Evolutionary conservation across 2,888 invertebrate genomes (phyloP).

Genomic region (Steinernema carpocapsae): DNA sequence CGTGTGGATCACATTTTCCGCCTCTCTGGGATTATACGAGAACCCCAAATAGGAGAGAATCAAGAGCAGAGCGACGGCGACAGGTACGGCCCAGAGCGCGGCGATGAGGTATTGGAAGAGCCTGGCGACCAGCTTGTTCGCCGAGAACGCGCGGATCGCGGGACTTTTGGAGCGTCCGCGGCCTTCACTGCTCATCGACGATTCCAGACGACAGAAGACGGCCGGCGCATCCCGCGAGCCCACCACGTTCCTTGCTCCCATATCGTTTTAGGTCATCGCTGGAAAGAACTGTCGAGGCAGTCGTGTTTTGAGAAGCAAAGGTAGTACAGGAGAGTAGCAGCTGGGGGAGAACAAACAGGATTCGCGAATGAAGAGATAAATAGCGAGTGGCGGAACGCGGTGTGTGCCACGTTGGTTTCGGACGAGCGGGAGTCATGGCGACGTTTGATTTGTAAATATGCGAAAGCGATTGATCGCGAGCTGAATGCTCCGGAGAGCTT

Average conservation of each 20-base stretch:
- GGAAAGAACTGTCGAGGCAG: background rate
- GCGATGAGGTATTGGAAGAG: background rate
- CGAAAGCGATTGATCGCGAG: too few species aligned
- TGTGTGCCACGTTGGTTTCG: too few species aligned
- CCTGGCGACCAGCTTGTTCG: constrained; percentile 24
- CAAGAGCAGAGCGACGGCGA: constrained; percentile 2
- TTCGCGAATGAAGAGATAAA: too few species aligned
- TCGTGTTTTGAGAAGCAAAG: constrained; percentile 22
- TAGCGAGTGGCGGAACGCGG: too few species aligned
- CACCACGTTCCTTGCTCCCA: background rate
- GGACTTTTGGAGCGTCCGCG: background rate
- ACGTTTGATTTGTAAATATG: too few species aligned
- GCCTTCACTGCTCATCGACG: constrained; percentile 15
- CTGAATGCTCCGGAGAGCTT: too few species aligned
- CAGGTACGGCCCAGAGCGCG: constrained; percentile 7
- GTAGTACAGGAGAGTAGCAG: background rate
- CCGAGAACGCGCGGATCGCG: constrained; percentile 9
- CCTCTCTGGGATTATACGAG: background rate
- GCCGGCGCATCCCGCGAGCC: background rate
- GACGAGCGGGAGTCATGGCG: too few species aligned
- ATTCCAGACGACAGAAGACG: background rate
- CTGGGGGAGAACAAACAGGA: background rate
- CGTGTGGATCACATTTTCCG: background rate
- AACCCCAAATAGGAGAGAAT: constrained; percentile 3
- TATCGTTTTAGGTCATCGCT: constrained; percentile 30